A percentile compares a stretch with the other conserved stretches of the same genome.
phyloP scores from a whole-genome alignment of 1,140 invertebrate species.

The Zaprionus nigranus region DNA sequence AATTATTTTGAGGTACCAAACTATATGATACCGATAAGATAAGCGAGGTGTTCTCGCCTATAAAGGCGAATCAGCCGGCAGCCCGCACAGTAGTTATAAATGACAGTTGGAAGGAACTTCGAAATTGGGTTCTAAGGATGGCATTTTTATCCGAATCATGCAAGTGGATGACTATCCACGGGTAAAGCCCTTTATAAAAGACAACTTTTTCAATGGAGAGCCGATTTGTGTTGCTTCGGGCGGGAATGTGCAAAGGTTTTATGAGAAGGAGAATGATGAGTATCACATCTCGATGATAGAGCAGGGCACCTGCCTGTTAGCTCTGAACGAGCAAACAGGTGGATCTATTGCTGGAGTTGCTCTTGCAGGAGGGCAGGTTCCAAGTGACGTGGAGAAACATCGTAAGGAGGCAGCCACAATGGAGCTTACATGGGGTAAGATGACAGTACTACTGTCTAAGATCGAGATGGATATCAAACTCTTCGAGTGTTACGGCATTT shows the following conservation, averaged over 20 bases:
- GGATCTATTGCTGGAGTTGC: slow-evolving; percentile 47
- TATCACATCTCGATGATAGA: slow-evolving; percentile 41
- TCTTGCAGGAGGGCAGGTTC: slow-evolving; percentile 26
- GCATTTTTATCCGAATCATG: slow-evolving; percentile 45
- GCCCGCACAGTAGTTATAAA: background rate
- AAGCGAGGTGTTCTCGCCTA: background rate
- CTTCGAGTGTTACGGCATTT: slow-evolving; percentile 39
- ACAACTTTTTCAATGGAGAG: slow-evolving; percentile 43
- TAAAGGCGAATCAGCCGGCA: background rate
- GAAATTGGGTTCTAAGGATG: slow-evolving; percentile 22
- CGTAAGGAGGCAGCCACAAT: slow-evolving; percentile 27
- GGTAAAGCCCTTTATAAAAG: slow-evolving; percentile 31
- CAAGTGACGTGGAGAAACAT: slow-evolving; percentile 45
- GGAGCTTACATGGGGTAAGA: slow-evolving; percentile 39
- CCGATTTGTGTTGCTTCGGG: slow-evolving; percentile 31
- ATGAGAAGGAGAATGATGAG: slow-evolving; percentile 36
- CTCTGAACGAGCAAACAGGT: slow-evolving; percentile 19
- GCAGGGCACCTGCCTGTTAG: slow-evolving; percentile 44
- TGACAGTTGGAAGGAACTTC: background rate
- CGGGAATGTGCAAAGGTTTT: slow-evolving; percentile 24
- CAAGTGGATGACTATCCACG: slow-evolving; percentile 29
- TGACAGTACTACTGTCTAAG: slow-evolving; percentile 23
- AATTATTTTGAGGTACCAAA: no score
- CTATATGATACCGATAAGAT: slow-evolving; percentile 1
- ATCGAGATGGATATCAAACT: slow-evolving; percentile 43